Conservation (phyloP, 2,113 vertebrate species). For the Austrofundulus limnaeus region DNA sequence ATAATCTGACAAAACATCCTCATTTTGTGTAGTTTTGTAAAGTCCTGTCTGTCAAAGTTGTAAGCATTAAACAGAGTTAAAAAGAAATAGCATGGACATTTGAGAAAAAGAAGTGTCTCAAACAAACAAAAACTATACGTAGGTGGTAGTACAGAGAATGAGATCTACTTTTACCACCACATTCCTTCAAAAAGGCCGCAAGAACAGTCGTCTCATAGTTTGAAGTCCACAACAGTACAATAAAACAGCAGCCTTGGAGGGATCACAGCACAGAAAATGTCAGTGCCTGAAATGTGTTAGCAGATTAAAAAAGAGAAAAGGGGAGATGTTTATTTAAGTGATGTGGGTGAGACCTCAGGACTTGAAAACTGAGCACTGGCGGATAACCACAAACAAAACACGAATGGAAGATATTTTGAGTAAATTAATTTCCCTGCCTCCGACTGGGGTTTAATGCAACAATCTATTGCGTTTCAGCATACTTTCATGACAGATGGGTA, state of each 20-base stretch:
- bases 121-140: constrained; percentile 18
- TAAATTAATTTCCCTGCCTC: constrained; percentile 1
- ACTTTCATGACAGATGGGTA: background rate
- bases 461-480: background rate
- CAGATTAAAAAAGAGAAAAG: background rate
- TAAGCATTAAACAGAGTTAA: no score
- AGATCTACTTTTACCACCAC: constrained; percentile 67
- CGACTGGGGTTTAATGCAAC: background rate
- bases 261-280: background rate
- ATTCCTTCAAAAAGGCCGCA: constrained; percentile 60
- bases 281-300: background rate
- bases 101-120: no score
- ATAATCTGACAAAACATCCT: no score
- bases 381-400: constrained; percentile 4
- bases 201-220: constrained; percentile 45
- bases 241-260: constrained; percentile 26
- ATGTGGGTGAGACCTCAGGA: background rate
- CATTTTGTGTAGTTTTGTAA: no score
- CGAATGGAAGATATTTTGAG: background rate
- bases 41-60: no score
- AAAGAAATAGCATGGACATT: no score
- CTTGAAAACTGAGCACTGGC: background rate
- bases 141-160: constrained; percentile 47
- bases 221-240: constrained; percentile 39
- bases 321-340: background rate